These are phyloP conservation scores for Ectropis crepuscularia DNA, from an alignment of 2,888 invertebrate species.

Conservation along the genomic window DNA sequence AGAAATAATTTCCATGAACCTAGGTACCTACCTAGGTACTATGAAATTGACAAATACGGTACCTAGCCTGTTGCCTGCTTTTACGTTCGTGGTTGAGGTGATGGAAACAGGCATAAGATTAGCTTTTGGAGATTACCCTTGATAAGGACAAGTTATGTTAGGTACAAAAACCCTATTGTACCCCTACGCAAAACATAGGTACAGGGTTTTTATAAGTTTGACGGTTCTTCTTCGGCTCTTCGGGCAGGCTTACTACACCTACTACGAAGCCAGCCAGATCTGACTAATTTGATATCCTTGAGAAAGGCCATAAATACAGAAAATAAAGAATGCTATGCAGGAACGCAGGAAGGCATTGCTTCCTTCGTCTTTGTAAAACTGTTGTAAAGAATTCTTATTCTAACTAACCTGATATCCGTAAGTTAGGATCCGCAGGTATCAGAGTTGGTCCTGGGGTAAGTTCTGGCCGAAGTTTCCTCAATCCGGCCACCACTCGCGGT, in stretches of 20 bases:
- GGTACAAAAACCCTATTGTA: too few species aligned
- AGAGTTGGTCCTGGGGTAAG: slow-evolving; percentile 76
- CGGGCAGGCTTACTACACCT: too few species aligned
- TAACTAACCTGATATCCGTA: slow-evolving; percentile 77
- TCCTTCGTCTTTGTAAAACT: background rate
- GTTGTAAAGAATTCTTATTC: background rate
- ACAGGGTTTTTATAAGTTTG: too few species aligned
- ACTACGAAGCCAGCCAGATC: too few species aligned
- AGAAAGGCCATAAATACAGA: too few species aligned
- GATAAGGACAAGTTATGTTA: slow-evolving; percentile 3
- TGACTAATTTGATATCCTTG: too few species aligned
- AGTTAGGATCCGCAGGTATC: slow-evolving; percentile 74
- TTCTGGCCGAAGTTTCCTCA: slow-evolving; percentile 78
- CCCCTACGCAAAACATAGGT: too few species aligned
- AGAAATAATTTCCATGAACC: background rate
- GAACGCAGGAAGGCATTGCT: too few species aligned
- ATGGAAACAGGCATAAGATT: slow-evolving; percentile 34
- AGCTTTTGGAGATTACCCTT: slow-evolving; percentile 27
- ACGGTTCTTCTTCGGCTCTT: background rate
- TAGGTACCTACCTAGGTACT: background rate
- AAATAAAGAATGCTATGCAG: too few species aligned
- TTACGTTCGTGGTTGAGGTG: slow-evolving; percentile 33
- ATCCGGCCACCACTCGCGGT: slow-evolving; percentile 82
- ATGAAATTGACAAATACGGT: too few species aligned
- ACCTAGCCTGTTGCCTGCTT: slow-evolving; percentile 19